Evolutionary conservation across 2,797 vertebrate species (phyloP), one percentile per base, ranked within the genome.

Genomic region (Sebastes baramenuke): DNA sequence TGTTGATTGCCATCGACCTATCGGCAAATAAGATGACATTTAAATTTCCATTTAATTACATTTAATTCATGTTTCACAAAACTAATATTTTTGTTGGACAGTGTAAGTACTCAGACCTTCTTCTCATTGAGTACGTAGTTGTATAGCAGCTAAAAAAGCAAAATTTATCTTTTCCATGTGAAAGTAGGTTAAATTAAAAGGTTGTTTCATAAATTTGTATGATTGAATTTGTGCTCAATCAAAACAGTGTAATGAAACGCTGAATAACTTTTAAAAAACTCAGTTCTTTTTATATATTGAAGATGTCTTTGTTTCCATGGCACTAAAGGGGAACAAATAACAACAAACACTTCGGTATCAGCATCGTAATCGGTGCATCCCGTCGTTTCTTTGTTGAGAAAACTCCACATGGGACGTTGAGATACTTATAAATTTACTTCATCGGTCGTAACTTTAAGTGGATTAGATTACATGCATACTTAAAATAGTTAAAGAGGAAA

Each of bases 391-490:
- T 22, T 56, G 18, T 34, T 16, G 12, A 72, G 16, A 58, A 58
- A 80, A 18, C 29, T 54, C 20, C 4, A 27, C 7, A 22, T 3
- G 13, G 4, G 80, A 72, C 32, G 81, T 2, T 29, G n/a, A 67
- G 9, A 27, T 6, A 9, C 30, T 36, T 16, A 14, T 71, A 52
- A 16, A 77, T 67, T n/a, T 12, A 84, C 64, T 75, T 77, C 52
- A 83, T 14, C 55, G 20, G 25, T 42, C 81, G 58, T 34, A 46
- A 68, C 29, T 75, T 75, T 29, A 65, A 74, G 68, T 52, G 55
- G 88, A 87, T 84, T 74, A 55, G 32, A 88, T 91, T 80, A 82
- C 90, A 88, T 75, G 32, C 59, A 72, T 58, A 62, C 54, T 72
- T 76, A 88, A 90, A 86, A 72, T 61, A 69, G 67, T 58, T 79